Base-by-base conservation (phyloP, 1,140 invertebrate genomes). In the Venustaconcha ellipsiformis region DNA sequence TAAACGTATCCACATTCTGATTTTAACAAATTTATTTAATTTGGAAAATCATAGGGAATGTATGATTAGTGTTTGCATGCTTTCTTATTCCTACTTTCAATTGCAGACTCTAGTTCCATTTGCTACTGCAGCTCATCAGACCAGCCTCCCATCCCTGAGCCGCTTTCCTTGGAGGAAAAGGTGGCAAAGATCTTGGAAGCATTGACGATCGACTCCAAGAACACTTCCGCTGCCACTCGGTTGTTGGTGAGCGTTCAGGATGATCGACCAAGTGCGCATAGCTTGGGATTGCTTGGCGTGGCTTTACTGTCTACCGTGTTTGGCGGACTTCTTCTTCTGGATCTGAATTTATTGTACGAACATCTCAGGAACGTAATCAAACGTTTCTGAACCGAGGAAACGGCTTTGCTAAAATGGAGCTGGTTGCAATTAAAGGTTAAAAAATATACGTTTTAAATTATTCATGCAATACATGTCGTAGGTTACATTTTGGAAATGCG, bases 261-360 rank as follows among this genome's bases (percentile, higher is more conserved):
- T 60, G 64, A 76, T 23, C 72, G 82, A 23, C 79, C 82, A 0
- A 84, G 79, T 62, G 80, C 80, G 1, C 62, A 78, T 17, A 73
- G 80, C 73, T 69, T 67, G 18, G 65, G 14, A 48, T 64, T 37
- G 18, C 17, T 75, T 3, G 80, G 82, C 8, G 76, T 80, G 2
- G 68, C 62, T 37, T 37, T 83, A 17, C n/a, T 83, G 57, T 62
- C 67, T 48, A 18, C 72, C 8, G 78, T 83, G 37, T 81, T 83
- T 55, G 79, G 82, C 0, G 78, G 82, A n/a, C 70, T 83, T 3
- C 59, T 83, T 15, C 65, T 83, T n/a, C 63, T 83, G 13, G 82
- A 83, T 57, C 64, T 81, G 15, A 70, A 74, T 65, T 69, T 80
- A 14, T 55, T 82, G 14, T n/a, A 73, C 17, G 69, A 72, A 2